Percentiles rank a stretch among this genome's conserved stretches.
phyloP scores from a whole-genome alignment of 2,113 vertebrate genomes.

The Hippotragus niger region DNA sequence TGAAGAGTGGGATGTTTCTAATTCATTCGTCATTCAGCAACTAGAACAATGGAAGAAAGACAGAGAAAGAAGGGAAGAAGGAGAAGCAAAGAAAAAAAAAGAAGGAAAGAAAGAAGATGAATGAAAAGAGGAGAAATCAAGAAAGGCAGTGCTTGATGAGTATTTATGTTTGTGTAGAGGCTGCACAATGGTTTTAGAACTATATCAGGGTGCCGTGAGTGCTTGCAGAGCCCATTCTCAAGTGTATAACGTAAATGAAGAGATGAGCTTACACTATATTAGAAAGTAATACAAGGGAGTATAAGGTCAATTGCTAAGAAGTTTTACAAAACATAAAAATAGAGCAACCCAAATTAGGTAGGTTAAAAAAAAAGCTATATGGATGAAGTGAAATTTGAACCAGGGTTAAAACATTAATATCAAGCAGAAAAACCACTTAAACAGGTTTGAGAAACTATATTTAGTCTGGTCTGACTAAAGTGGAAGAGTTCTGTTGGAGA shows the following conservation, averaged over 20 bases:
- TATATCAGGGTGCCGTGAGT: neutral
- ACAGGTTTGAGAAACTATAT: neutral
- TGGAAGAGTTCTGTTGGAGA: neutral
- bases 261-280: neutral
- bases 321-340: neutral
- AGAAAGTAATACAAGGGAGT: neutral
- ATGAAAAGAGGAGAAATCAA: neutral
- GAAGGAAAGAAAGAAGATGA: neutral
- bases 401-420: neutral
- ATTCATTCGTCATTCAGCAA: neutral
- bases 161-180: neutral
- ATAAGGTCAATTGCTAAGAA: neutral
- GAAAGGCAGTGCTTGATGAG: neutral
- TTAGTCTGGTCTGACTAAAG: neutral
- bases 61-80: neutral
- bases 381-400: neutral
- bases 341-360: neutral
- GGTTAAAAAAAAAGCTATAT: neutral
- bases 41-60: neutral
- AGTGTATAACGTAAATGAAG: neutral
- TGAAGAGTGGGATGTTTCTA: neutral
- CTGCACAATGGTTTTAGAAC: neutral
- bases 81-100: rapidly evolving
- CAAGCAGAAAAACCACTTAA: neutral
- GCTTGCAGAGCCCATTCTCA: neutral